Conservation (phyloP, 2,113 vertebrate species). For the Ariopsis seemanni region DNA sequence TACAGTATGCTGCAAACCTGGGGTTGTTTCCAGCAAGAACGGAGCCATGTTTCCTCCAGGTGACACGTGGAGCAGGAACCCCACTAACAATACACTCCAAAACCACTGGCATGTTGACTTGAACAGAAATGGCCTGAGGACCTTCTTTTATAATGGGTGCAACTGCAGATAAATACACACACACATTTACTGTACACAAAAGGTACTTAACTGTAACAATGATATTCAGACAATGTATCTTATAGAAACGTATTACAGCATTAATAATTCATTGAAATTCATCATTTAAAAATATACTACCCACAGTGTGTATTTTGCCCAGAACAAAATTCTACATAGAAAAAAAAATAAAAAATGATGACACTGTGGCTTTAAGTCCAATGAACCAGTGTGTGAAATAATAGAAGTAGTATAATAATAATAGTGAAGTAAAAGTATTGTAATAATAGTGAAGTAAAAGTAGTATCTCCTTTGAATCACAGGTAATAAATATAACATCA, state of each 20-base stretch:
- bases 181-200: background rate
- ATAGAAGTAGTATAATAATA: too few species aligned
- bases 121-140: conserved; percentile 69
- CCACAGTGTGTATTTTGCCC: background rate
- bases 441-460: too few species aligned
- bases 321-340: background rate
- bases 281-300: background rate
- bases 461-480: too few species aligned
- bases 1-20: conserved; percentile 50
- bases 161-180: conserved; percentile 69
- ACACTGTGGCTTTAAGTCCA: too few species aligned
- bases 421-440: too few species aligned
- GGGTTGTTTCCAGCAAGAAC: conserved; percentile 76
- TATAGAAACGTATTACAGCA: background rate
- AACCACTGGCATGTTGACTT: conserved; percentile 69
- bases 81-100: conserved; percentile 85
- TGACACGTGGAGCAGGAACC: conserved; percentile 82
- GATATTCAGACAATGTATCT: background rate
- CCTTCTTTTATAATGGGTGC: conserved; percentile 81
- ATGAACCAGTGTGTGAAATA: background rate
- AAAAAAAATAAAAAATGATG: background rate
- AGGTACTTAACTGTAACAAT: background rate
- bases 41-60: conserved; percentile 93
- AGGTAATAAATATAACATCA: too few species aligned
- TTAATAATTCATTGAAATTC: background rate